Evolutionary conservation across 2,797 vertebrate genomes (phyloP), one percentile per base, ranked within the genome.

Genomic region (Phoxinus dragarum): DNA sequence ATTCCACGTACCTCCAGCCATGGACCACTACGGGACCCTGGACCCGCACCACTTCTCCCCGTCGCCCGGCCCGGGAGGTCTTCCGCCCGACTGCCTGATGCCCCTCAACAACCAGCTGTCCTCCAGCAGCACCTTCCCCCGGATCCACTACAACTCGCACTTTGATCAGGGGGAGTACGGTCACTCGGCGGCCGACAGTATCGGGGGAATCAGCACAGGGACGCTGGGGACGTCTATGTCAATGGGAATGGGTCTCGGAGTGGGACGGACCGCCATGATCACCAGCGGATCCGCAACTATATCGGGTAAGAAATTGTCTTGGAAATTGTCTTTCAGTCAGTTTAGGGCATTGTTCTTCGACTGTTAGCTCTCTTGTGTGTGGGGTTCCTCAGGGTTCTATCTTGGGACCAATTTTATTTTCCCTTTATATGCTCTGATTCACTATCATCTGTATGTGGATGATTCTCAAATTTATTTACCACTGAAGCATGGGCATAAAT

Each of bases 71-170:
- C 93, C 94, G 14, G 95, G 94, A 31, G 91, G 97, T 10, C 94
- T 98, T 80, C 96, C 96, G 0, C 94, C 96, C 0, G 98, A 99
- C 68, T 97, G 97, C 87, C 95, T 98, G 92, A 95, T 99, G 82
- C 96, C 97, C 0, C 96, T 99, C 89, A 98, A 97, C 95, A 99
- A 96, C 93, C 98, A 99, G 94, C 94, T 99, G 90, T 97, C 98
- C 49, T 98, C 96, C 89, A 99, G 98, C 92, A 98, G 97, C 93
- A 99, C 98, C 79, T 99, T 99, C 88, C 98, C 98, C 31, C 96
- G 97, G 89, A 97, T 99, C 91, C 97, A 99, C 92, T 99, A 99
- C 93, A 99, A 98, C 92, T 97, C 98, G 9, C 96, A 97, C 91
- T 99, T 97, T 0, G 97, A 99, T 90, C 94, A 94, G 88, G 94